Percentiles rank a stretch among this genome's conserved stretches.
These are phyloP conservation scores for Tenebrio molitor DNA, from an alignment of 1,140 invertebrate species.

Conservation along the genomic window DNA sequence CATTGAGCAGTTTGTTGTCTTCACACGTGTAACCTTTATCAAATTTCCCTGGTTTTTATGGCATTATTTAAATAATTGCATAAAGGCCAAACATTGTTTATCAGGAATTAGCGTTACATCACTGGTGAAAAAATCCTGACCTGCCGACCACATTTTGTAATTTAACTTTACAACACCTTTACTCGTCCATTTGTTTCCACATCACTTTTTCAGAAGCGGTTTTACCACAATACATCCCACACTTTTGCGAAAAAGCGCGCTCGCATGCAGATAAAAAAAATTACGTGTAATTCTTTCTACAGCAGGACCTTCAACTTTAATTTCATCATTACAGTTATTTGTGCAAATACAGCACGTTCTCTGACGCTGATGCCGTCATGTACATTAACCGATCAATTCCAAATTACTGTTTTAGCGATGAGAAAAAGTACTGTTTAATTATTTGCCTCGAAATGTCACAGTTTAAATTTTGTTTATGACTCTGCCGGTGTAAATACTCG, in stretches of 20 bases:
- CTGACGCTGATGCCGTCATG: too few relatives aligned
- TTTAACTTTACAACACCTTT: constrained; percentile 13
- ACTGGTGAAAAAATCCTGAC: constrained; percentile 12
- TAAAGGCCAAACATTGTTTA: constrained; percentile 29
- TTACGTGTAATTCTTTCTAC: constrained; percentile 20
- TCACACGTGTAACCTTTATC: constrained; percentile 9
- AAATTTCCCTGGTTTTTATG: constrained; percentile 28
- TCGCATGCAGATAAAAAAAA: constrained; percentile 15
- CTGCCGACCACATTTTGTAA: constrained; percentile 25
- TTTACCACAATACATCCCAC: not conserved
- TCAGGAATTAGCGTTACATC: constrained; percentile 16
- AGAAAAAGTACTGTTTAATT: constrained; percentile 5
- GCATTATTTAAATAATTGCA: constrained; percentile 29
- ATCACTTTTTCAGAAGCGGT: not conserved
- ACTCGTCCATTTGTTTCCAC: not conserved
- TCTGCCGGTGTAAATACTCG: not conserved
- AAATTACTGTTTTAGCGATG: not conserved
- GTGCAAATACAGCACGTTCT: constrained; percentile 26
- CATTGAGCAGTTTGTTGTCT: too few relatives aligned
- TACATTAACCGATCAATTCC: too few relatives aligned
- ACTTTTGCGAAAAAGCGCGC: not conserved
- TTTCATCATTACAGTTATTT: constrained; percentile 41
- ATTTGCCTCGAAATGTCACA: not conserved
- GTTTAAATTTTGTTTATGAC: not conserved
- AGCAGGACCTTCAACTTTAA: constrained; percentile 32